Conservation (phyloP, 2,113 vertebrate genomes). For the Myotis yumanensis region DNA sequence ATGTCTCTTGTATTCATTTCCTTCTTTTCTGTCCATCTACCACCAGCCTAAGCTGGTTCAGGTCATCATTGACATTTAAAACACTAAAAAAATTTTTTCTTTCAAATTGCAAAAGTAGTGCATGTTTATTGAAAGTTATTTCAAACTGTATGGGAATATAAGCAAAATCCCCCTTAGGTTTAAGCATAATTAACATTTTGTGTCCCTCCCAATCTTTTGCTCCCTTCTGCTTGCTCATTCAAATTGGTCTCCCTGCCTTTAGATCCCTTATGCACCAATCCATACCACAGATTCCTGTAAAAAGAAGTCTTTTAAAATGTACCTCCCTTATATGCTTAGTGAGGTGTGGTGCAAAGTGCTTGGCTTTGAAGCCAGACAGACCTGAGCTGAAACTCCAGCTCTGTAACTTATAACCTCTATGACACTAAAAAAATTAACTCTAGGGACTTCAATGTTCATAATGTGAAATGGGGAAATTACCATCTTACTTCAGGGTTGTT, state of each 20-base stretch:
- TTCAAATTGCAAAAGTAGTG: neutral
- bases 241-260: neutral
- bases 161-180: neutral
- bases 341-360: neutral
- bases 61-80: neutral
- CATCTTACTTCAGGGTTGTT: neutral
- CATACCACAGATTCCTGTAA: neutral
- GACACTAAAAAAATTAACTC: neutral
- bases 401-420: neutral
- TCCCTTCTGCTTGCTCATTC: neutral
- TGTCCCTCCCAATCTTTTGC: neutral
- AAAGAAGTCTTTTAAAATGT: neutral
- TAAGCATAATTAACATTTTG: neutral
- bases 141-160: slow-evolving; percentile 2
- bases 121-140: neutral
- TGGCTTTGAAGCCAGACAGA: neutral
- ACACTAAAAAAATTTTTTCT: neutral
- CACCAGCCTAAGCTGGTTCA: neutral
- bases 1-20: neutral
- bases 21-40: neutral
- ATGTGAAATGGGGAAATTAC: neutral
- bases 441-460: neutral
- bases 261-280: neutral
- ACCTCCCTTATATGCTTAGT: neutral
- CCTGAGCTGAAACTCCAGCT: neutral